Evolutionary conservation across 2,113 vertebrate genomes (phyloP), one percentile per base, ranked within the genome.

Genomic region (Pteronura brasiliensis): DNA sequence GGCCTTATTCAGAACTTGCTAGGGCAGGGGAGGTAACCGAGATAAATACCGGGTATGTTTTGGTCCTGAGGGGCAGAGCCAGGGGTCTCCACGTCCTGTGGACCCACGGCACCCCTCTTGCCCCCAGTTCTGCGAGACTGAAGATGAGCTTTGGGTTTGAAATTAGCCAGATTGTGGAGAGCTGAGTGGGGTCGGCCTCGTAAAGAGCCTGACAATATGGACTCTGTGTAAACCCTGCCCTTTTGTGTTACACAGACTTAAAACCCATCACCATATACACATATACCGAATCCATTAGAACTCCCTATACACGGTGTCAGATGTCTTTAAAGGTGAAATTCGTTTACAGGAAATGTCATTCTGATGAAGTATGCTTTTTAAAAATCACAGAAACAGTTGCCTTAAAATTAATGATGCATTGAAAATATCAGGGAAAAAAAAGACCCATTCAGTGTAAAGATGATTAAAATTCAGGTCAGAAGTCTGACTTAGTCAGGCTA

Each of bases 381-480:
- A 98, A 98, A 98, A 98, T 97, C 97, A 85, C 81, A 95, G 98
- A 98, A 98, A 95, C 83, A 27, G 36, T 98, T 98, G 98, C 98
- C 98, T 98, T 97, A 98, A 98, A 98, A 98, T 98, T 99, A 99
- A 98, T 98, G 98, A 98, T 98, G 98, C 99, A 98, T 98, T 98
- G 97, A 98, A 98, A 98, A 98, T 99, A 98, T 98, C 98, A 97
- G 97, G 44, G 98, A 82, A 95, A 97, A 97, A 61, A 86, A 80
- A 98, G 93, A 97, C 98, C 92, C 93, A 98, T 98, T 84, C 98
- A 98, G 98, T 86, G 0, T 98, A 98, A 98, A 98, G 98, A 98
- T 98, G 98, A 99, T 99, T 98, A 99, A 98, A 98, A 99, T 99
- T 99, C 98, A 98, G 98, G 98, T 98, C 99, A 99, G 98, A 98